Evolutionary conservation across 2,113 vertebrate genomes (phyloP).

Genomic region (Prunella himalayana): DNA sequence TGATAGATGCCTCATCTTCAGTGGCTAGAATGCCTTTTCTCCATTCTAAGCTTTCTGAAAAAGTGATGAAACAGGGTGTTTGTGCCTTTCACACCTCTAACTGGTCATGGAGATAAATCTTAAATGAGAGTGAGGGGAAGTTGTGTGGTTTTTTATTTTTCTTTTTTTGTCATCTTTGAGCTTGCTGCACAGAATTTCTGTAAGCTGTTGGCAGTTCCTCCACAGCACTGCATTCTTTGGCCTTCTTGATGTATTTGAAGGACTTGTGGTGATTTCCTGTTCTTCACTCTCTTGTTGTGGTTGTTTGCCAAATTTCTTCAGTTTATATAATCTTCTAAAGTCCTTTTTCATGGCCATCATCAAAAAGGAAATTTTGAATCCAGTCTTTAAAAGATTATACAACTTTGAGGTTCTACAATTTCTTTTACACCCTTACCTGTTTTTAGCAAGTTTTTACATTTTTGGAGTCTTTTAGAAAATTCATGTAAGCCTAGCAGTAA

Average conservation of each 20-base stretch:
- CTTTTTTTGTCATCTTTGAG: neutral
- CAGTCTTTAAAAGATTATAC: neutral
- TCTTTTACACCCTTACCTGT: neutral
- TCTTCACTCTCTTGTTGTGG: neutral
- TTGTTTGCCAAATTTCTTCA: neutral
- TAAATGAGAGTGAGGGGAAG: neutral
- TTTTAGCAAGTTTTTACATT: neutral
- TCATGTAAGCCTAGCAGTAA: neutral
- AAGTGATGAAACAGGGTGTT: neutral
- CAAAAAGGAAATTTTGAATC: neutral
- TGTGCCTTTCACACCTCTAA: neutral
- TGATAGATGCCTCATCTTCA: neutral
- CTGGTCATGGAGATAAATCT: neutral
- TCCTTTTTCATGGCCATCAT: neutral
- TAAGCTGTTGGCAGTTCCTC: neutral
- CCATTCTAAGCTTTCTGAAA: neutral
- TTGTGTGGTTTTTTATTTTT: neutral
- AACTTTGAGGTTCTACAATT: neutral
- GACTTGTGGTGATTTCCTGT: neutral
- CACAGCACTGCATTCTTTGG: neutral
- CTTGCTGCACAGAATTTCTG: neutral
- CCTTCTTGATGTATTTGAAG: neutral
- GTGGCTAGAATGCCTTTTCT: neutral
- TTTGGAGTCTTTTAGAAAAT: neutral
- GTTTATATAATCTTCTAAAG: neutral